These are phyloP conservation scores for Halcyon leucocephala DNA, from an alignment of 2,797 vertebrate genomes.

Conservation along the genomic window DNA sequence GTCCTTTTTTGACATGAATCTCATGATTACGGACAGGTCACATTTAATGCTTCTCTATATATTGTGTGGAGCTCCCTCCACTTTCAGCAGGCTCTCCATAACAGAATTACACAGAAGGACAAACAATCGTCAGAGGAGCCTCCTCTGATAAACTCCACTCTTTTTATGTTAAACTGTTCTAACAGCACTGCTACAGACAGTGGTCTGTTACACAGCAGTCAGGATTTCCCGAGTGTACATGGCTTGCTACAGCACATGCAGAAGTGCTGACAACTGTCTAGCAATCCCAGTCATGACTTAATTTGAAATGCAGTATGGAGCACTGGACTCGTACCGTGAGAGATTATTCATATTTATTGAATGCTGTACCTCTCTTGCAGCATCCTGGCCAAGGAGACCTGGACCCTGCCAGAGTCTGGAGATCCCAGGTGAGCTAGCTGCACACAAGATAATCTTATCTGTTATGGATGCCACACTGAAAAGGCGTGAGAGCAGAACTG, in stretches of 20 bases:
- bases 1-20: neutral
- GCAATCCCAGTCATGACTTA: neutral
- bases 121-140: neutral
- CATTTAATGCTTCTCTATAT: neutral
- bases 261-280: neutral
- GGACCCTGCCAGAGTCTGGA: neutral
- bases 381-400: neutral
- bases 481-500: neutral
- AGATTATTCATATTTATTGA: neutral
- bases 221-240: neutral
- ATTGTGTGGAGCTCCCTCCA: neutral
- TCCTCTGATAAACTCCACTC: neutral
- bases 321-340: neutral
- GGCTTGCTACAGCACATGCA: neutral
- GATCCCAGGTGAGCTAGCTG: neutral
- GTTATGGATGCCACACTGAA: rapidly evolving
- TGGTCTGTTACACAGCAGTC: neutral
- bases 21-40: neutral
- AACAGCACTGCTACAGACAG: neutral
- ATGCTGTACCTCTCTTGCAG: neutral
- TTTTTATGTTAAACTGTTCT: neutral
- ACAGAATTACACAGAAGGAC: neutral
- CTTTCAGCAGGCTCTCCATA: neutral
- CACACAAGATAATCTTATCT: neutral
- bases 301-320: neutral